Conservation (phyloP, 2,888 invertebrate species). For the Hypomecis atomaria region DNA sequence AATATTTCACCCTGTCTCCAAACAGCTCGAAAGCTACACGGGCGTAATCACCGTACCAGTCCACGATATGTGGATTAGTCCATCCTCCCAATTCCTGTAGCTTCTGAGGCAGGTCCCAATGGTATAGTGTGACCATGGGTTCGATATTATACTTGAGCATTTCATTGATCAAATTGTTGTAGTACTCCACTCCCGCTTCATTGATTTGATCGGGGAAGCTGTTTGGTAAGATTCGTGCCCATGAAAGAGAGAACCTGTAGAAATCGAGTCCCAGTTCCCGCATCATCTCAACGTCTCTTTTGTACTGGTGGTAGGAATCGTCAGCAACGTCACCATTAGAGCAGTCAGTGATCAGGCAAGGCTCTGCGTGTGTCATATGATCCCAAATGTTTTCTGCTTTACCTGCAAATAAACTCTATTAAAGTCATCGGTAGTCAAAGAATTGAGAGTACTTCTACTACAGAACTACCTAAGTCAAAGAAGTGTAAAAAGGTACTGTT, state of each 20-base stretch:
- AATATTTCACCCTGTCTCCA: constrained; percentile 76
- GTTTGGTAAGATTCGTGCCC: constrained; percentile 86
- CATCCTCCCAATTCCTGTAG: constrained; percentile 83
- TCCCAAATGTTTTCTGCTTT: constrained; percentile 87
- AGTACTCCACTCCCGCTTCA: constrained; percentile 65
- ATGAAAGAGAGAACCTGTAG: constrained; percentile 85
- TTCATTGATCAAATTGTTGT: constrained; percentile 81
- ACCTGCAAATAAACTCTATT: constrained; percentile 55
- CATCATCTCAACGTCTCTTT: constrained; percentile 80
- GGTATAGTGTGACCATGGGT: constrained; percentile 84
- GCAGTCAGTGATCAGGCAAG: constrained; percentile 77
- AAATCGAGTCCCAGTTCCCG: constrained; percentile 74
- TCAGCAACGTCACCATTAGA: constrained; percentile 85
- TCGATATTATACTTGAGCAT: constrained; percentile 84
- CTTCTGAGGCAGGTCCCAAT: constrained; percentile 81
- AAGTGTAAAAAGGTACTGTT: no score
- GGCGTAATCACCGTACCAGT: constrained; percentile 78
- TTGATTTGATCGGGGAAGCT: constrained; percentile 84
- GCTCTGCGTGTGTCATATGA: constrained; percentile 72
- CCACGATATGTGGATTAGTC: constrained; percentile 68
- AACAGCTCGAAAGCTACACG: constrained; percentile 66
- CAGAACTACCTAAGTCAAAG: no score
- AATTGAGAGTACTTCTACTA: no score
- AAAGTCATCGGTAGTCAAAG: background rate
- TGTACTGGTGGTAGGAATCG: constrained; percentile 85